Conservation (phyloP, 2,888 invertebrate genomes). For the Latheticus oryzae region DNA sequence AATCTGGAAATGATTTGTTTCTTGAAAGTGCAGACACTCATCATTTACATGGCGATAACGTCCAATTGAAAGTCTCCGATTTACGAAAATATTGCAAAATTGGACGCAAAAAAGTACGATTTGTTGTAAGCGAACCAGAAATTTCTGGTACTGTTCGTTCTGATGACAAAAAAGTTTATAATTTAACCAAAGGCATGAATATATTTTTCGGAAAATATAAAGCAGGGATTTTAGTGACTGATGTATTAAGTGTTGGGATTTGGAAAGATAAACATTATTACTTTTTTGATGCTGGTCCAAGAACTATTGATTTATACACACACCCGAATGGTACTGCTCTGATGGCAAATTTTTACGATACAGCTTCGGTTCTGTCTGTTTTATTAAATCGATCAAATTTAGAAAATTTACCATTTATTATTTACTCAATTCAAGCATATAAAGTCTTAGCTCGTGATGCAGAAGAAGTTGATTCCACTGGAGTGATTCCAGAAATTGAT, state of each 20-base stretch:
- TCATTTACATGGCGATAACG: constrained; percentile 55
- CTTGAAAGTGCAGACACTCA: constrained; percentile 55
- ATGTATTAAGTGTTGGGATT: constrained; percentile 66
- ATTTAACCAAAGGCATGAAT: constrained; percentile 68
- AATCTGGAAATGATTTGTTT: constrained; percentile 69
- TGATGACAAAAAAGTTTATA: constrained; percentile 60
- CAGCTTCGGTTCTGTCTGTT: constrained; percentile 67
- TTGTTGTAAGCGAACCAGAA: constrained; percentile 60
- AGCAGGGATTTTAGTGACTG: constrained; percentile 67
- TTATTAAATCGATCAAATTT: constrained; percentile 59
- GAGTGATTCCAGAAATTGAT: constrained; percentile 68
- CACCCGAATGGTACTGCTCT: constrained; percentile 70
- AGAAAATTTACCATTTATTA: constrained; percentile 54
- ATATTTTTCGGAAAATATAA: constrained; percentile 70
- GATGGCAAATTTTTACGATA: constrained; percentile 69
- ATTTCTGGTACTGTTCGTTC: constrained; percentile 61
- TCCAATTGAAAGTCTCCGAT: constrained; percentile 64
- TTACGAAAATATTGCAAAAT: constrained; percentile 65
- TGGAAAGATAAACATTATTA: constrained; percentile 73
- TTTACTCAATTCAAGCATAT: constrained; percentile 52
- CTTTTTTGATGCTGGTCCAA: constrained; percentile 74
- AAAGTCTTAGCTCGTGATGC: constrained; percentile 48
- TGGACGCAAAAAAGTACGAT: constrained; percentile 64
- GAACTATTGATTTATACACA: constrained; percentile 68
- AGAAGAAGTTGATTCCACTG: constrained; percentile 66